Conservation (phyloP, 37 sponge, comb jelly and placozoan species). For the Dysidea cf. avara region DNA sequence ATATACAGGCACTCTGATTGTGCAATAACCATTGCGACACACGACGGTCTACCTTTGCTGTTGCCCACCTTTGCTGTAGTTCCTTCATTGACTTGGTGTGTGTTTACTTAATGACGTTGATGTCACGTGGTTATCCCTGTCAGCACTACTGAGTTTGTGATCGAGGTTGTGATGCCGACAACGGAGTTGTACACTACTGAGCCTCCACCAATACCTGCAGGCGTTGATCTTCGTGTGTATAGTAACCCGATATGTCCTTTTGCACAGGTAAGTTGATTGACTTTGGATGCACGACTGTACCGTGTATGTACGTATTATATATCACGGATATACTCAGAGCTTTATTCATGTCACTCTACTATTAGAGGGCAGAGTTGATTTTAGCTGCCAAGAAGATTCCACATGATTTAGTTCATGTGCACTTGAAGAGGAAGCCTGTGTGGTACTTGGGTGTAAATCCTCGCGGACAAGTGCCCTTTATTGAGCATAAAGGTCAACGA, state of each 20-base stretch:
- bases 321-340: background rate
- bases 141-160: too few relatives aligned
- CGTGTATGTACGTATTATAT: too few relatives aligned
- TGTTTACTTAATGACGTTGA: too few relatives aligned
- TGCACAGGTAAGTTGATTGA: conserved; percentile 65
- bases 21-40: too few relatives aligned
- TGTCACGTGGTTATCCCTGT: too few relatives aligned
- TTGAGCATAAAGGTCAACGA: conserved; percentile 64
- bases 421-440: conserved; percentile 65
- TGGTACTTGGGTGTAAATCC: conserved; percentile 74
- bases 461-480: conserved; percentile 49
- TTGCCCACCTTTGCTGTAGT: too few relatives aligned
- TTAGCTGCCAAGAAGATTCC: conserved; percentile 41
- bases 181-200: conserved; percentile 11
- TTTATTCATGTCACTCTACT: too few relatives aligned
- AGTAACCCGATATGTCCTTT: conserved; percentile 79
- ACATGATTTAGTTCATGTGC: conserved; percentile 54
- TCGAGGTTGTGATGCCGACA: too few relatives aligned
- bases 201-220: conserved; percentile 32
- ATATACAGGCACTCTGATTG: too few relatives aligned
- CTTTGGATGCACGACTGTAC: too few relatives aligned
- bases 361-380: conserved; percentile 65
- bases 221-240: conserved; percentile 61
- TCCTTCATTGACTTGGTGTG: too few relatives aligned
- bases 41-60: too few relatives aligned